Evolutionary conservation across 1,140 invertebrate species (phyloP), one percentile per base, ranked within the genome.

Genomic region (Littorina saxatilis): DNA sequence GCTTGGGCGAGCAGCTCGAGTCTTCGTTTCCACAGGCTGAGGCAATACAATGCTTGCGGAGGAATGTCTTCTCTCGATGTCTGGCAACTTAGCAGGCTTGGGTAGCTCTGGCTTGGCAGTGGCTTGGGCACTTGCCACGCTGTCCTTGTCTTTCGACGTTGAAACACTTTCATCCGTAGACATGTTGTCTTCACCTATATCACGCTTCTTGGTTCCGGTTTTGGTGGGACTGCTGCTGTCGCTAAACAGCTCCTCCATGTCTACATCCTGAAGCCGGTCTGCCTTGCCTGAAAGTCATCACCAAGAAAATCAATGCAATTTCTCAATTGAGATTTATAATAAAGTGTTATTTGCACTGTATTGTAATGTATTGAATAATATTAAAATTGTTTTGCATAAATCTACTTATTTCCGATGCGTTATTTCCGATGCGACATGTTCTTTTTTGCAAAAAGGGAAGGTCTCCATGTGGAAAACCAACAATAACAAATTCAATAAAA

Each of bases 191-290:
- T n/a, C 43, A 0, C 4, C 7, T 0, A 58, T 13, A 20, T 72
- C 66, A 43, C 15, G 29, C 1, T 17, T 27, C 37, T 37, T 70
- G n/a, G 68, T 2, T 3, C 9, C n/a, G n/a, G 13, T 78, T 23
- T 80, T 80, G 11, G 7, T 17, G 27, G 61, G 66, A 15, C 32
- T 32, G 20, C 11, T 61, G 39, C n/a, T 52, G 27, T 80, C 79
- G 23, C 37, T 66, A 50, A 80, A 80, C 66, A 80, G 43, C 1
- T 80, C 79, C 4, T 20, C 63, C 79, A 80, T 80, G 29, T 70
- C 43, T 20, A 50, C 35, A 9, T 80, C 68, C 2, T 15, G 79
- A 35, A 80, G 39, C 35, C 55, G 72, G 7, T 70, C 63, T 4
- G 37, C 11, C 2, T 80, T 68, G 23, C 68, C 79, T 80, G 79